Conservation (phyloP, 2,113 vertebrate species). For the Seriola aureovittata region DNA sequence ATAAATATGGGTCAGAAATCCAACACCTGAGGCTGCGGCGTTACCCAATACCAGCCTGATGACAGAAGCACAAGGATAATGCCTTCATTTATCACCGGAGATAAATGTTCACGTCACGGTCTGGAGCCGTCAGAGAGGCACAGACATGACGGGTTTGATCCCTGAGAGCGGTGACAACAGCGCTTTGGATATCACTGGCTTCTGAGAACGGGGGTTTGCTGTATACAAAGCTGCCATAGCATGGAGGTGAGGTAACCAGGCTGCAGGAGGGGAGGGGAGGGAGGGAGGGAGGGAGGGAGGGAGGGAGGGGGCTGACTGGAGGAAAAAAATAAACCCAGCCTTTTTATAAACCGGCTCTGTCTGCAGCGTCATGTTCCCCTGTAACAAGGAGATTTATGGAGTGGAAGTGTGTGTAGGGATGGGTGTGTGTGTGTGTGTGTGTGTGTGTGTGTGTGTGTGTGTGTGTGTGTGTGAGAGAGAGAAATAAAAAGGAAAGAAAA, state of each 20-base stretch:
- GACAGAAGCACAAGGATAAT: slow-evolving; percentile 71
- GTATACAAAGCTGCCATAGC: slow-evolving; percentile 64
- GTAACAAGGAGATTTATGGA: slow-evolving; percentile 46
- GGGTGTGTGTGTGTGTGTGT: not conserved
- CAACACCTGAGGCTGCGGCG: slow-evolving; percentile 71
- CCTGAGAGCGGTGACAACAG: slow-evolving; percentile 59
- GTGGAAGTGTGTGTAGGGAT: not conserved
- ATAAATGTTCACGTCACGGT: slow-evolving; percentile 62
- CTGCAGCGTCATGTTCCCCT: slow-evolving; percentile 75
- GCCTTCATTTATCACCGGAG: slow-evolving; percentile 65
- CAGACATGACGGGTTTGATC: slow-evolving; percentile 24
- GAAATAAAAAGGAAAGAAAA: slow-evolving; percentile 2
- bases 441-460: not conserved
- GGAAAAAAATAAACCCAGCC: slow-evolving; percentile 55
- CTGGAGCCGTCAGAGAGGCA: slow-evolving; percentile 43
- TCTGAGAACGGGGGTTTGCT: slow-evolving; percentile 35
- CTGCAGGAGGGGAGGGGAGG: not conserved
- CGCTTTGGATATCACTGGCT: slow-evolving; percentile 44
- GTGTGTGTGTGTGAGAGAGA: not conserved
- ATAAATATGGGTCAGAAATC: slow-evolving; percentile 79
- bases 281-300: not conserved
- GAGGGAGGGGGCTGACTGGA: slow-evolving; percentile 15
- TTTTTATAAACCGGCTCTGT: slow-evolving; percentile 75
- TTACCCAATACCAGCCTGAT: slow-evolving; percentile 54
- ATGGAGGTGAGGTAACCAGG: slow-evolving; percentile 66